Evolutionary conservation across 2,797 vertebrate genomes (phyloP).

Genomic region (Percopsis omiscomaycus): DNA sequence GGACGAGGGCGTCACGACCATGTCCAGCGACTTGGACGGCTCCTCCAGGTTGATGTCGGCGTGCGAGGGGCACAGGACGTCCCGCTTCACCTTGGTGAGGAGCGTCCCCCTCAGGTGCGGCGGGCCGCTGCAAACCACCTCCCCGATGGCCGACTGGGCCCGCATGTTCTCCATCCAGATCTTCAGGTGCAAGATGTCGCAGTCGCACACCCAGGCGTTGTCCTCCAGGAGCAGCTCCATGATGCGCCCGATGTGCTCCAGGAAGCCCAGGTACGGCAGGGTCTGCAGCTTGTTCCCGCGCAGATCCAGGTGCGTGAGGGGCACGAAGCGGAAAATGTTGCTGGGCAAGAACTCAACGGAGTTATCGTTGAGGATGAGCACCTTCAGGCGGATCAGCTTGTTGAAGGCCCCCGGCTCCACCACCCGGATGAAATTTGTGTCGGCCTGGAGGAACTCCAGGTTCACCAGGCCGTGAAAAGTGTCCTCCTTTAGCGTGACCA

Average conservation of each 20-base stretch:
- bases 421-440: constrained; percentile 96
- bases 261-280: constrained; percentile 91
- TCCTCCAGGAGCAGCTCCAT: constrained; percentile 95
- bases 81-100: constrained; percentile 87
- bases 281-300: constrained; percentile 95
- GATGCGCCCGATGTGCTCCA: constrained; percentile 97
- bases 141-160: constrained; percentile 89
- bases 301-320: constrained; percentile 95
- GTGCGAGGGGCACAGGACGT: constrained; percentile 87
- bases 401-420: constrained; percentile 97
- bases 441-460: constrained; percentile 96
- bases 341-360: constrained; percentile 91
- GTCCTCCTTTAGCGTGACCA: constrained; percentile 94
- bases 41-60: constrained; percentile 88
- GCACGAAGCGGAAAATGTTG: constrained; percentile 96
- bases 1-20: constrained; percentile 87
- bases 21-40: constrained; percentile 87
- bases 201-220: constrained; percentile 93
- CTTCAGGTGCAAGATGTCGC: constrained; percentile 91
- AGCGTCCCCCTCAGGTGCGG: constrained; percentile 85
- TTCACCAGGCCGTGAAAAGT: constrained; percentile 94
- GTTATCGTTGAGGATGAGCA: constrained; percentile 98
- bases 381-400: constrained; percentile 95
- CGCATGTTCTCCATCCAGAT: constrained; percentile 98
- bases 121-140: constrained; percentile 88